These are phyloP conservation scores for Scaeva pyrastri DNA, from an alignment of 2,888 invertebrate species.

Conservation along the genomic window DNA sequence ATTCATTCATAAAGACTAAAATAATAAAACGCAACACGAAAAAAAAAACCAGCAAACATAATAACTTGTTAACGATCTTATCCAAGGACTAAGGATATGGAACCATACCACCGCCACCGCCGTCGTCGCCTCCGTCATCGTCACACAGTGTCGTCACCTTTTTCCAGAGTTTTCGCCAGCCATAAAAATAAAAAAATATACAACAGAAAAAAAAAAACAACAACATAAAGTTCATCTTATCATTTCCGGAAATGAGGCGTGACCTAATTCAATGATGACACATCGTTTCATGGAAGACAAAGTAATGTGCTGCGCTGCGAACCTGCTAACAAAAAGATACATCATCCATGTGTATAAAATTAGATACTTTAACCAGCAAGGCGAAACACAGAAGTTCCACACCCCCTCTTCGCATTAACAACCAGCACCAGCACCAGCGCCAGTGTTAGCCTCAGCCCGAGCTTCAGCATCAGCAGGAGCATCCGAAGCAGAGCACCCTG, in stretches of 20 bases:
- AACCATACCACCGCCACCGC: not conserved
- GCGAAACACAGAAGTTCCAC: conserved; percentile 21
- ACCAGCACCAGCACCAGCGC: too few species aligned
- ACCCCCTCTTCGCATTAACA: too few species aligned
- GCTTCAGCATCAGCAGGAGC: too few species aligned
- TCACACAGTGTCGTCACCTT: not conserved
- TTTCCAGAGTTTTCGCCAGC: not conserved
- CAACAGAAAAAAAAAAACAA: not conserved
- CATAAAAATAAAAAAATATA: conserved; percentile 2
- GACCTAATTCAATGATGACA: conserved; percentile 72
- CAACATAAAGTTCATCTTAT: conserved; percentile 48
- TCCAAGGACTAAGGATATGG: conserved; percentile 14
- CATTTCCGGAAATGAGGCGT: conserved; percentile 61
- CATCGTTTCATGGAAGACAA: conserved; percentile 57
- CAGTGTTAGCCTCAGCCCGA: too few species aligned
- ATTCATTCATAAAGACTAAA: conserved; percentile 31
- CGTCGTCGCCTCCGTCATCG: too few species aligned
- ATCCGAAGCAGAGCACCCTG: not conserved
- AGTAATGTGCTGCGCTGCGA: conserved; percentile 26
- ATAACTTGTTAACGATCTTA: conserved; percentile 42
- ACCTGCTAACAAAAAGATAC: conserved; percentile 28
- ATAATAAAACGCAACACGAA: too few species aligned
- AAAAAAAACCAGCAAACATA: not conserved
- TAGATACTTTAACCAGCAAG: conserved; percentile 14
- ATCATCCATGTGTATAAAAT: conserved; percentile 10